Evolutionary conservation across 1,140 invertebrate species (phyloP), one percentile per base, ranked within the genome.

Genomic region (Drosophila kohkoa): DNA sequence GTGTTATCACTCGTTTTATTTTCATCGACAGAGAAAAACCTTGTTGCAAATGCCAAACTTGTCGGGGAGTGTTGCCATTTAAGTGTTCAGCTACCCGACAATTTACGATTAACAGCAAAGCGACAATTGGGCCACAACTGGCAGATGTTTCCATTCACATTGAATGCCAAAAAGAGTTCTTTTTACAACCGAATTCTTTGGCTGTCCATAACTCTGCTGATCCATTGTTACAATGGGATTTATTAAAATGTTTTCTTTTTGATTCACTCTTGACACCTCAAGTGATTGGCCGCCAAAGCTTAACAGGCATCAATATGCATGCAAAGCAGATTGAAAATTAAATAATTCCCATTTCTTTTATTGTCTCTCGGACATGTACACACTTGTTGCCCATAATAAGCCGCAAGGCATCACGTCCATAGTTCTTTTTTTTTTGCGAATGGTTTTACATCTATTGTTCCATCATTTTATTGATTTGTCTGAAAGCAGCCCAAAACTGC

Each of bases 171-270:
- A 58, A 35, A 74, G 72, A 57, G 68, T 55, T 46, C 54, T 71
- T 55, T 38, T 48, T 55, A 64, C 46, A 45, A 16, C 15, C 28
- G 1, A 32, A 48, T 32, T 30, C 25, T 52, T 32, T 65, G 70
- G 60, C 68, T 86, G 81, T 80, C 81, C 45, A 70, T 65, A 79
- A 68, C 49, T 65, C 67, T 71, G 65, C 66, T 51, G 32, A 35
- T 32, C 58, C 43, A 77, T 83, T 85, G 77, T 75, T 54, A 49
- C 16, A 15, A 32, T 65, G 64, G 79, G 82, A 79, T 77, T 87
- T 87, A 86, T 88, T 82, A 64, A 86, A 79, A 82, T 82, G 72
- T 79, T 80, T 78, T 75, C 80, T 57, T 77, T 25, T 77, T 72
- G 58, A 69, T 80, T 83, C 8, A 41, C n/a, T 51, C 28, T 38